phyloP scores from a whole-genome alignment of 2,113 vertebrate species.

The Ophthalmolycus amberensis region DNA sequence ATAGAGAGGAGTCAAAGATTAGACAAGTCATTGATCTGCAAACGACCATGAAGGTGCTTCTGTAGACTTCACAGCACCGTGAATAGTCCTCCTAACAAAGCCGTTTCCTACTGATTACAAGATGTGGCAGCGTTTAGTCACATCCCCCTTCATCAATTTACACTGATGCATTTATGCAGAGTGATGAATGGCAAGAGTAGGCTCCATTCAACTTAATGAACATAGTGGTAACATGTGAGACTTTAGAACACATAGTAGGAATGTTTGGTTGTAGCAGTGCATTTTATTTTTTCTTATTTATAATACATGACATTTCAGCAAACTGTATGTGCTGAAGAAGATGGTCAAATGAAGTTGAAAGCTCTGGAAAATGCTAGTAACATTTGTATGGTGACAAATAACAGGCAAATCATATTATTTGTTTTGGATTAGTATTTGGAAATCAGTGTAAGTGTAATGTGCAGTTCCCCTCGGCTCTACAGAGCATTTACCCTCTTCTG shows the following conservation, averaged over 20 bases:
- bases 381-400: too few relatives aligned
- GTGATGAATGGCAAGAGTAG: background rate
- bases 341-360: too few relatives aligned
- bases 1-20: constrained; percentile 20
- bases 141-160: too few relatives aligned
- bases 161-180: background rate
- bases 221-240: background rate
- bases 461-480: too few relatives aligned
- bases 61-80: background rate
- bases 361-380: too few relatives aligned
- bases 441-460: too few relatives aligned
- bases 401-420: too few relatives aligned
- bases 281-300: background rate
- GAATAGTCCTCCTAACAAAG: background rate
- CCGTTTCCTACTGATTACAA: background rate
- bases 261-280: background rate
- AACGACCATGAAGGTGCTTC: background rate
- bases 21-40: background rate
- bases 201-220: background rate
- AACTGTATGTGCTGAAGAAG: too few relatives aligned
- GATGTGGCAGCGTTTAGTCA: background rate
- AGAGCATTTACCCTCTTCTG: too few relatives aligned
- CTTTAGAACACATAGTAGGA: background rate
- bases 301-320: background rate
- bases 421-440: too few relatives aligned